Conservation (phyloP, 2,113 vertebrate species). For the Chelonoidis abingdonii region DNA sequence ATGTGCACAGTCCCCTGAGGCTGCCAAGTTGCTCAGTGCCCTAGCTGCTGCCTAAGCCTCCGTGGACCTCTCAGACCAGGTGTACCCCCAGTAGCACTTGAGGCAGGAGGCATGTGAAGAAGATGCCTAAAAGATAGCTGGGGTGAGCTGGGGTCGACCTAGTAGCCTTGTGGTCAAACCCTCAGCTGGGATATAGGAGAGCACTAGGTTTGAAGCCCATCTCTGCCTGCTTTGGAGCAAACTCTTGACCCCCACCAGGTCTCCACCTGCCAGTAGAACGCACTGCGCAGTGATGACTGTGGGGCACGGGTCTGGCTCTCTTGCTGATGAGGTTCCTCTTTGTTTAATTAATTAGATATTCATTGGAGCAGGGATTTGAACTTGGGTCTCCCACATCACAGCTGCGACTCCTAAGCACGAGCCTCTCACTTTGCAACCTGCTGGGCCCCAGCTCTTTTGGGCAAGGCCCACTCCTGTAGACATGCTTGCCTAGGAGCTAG, state of each 20-base stretch:
- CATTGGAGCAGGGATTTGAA: neutral
- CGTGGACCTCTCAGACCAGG: too few relatives aligned
- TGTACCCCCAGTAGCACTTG: neutral
- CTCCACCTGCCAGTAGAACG: neutral
- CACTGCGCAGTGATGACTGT: neutral
- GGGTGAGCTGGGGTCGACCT: neutral
- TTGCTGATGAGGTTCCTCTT: neutral
- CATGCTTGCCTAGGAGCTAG: neutral
- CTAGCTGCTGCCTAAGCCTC: too few relatives aligned
- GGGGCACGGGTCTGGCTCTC: neutral
- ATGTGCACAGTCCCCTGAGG: neutral
- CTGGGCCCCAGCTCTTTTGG: neutral
- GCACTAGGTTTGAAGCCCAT: neutral
- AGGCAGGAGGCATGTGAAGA: neutral
- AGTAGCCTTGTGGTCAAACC: neutral
- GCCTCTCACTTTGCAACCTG: neutral
- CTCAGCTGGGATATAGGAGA: neutral
- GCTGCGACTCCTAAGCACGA: accelerated
- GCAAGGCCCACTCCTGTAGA: neutral
- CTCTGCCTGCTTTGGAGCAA: neutral
- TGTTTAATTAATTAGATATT: neutral
- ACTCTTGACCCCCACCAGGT: neutral
- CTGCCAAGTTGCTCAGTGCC: too few relatives aligned
- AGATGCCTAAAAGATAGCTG: neutral
- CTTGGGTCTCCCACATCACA: neutral